phyloP scores from a whole-genome alignment of 2,113 vertebrate species.

The Clupea harengus region DNA sequence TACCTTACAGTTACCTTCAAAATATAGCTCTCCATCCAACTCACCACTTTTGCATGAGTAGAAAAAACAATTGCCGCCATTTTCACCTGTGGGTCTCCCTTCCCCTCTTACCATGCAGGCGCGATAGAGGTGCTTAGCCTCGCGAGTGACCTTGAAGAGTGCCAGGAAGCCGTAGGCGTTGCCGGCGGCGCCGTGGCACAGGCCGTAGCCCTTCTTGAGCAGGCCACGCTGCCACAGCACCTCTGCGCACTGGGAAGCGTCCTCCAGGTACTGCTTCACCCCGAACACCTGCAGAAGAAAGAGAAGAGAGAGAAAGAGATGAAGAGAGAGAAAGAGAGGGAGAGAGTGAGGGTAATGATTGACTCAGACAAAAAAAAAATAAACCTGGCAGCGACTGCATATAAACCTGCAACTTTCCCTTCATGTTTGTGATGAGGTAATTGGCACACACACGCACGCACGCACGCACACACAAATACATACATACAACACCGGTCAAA shows the following conservation, averaged over 20 bases:
- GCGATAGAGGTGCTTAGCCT: slow-evolving; percentile 85
- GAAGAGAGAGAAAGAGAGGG: background rate
- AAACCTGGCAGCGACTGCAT: too few species aligned
- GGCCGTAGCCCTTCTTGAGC: slow-evolving; percentile 91
- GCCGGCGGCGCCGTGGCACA: slow-evolving; percentile 90
- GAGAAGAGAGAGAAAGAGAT: background rate
- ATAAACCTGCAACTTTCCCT: background rate
- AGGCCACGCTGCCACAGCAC: slow-evolving; percentile 86
- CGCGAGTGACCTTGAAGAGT: slow-evolving; percentile 83
- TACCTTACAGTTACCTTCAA: background rate
- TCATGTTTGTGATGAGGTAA: background rate
- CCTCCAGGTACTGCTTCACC: slow-evolving; percentile 78
- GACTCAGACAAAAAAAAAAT: too few species aligned
- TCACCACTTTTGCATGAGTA: background rate
- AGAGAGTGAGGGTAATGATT: background rate
- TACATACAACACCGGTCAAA: too few species aligned
- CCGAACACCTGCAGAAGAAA: slow-evolving; percentile 77
- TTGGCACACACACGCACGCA: background rate
- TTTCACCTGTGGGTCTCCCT: background rate
- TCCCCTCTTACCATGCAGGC: slow-evolving; percentile 85
- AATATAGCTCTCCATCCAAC: background rate
- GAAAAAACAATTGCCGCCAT: background rate
- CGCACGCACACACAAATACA: background rate
- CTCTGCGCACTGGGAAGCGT: slow-evolving; percentile 84
- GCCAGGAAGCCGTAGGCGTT: slow-evolving; percentile 91